phyloP scores from a whole-genome alignment of 64 coral and sea anemone genomes.

The Pachyseris speciosa region DNA sequence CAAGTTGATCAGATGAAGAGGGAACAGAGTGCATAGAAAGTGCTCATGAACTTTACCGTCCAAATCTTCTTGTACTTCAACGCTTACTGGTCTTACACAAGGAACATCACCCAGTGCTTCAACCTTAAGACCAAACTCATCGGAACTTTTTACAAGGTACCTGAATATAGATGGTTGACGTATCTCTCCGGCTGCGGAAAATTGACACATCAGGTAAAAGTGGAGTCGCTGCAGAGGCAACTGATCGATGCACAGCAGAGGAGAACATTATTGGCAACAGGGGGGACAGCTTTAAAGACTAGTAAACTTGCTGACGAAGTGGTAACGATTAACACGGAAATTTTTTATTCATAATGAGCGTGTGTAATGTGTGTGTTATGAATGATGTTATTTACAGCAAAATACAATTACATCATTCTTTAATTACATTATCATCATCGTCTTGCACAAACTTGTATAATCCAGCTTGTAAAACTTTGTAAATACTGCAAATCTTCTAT shows the following conservation, averaged over 20 bases:
- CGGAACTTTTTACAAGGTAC: conserved; percentile 62
- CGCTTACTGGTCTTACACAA: neutral
- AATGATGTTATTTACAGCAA: neutral
- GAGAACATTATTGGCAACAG: neutral
- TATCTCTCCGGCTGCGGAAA: conserved; percentile 65
- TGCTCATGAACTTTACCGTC: neutral
- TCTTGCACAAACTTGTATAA: no score
- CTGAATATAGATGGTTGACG: conserved; percentile 87
- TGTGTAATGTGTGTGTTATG: neutral
- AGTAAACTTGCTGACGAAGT: conserved; percentile 85
- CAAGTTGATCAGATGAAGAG: neutral
- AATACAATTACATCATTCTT: no score
- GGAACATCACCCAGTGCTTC: neutral
- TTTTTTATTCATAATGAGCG: no score
- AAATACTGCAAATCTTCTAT: no score
- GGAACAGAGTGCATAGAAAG: neutral
- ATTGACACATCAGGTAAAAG: conserved; percentile 73
- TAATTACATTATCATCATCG: neutral
- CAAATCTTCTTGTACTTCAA: neutral
- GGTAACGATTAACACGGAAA: neutral
- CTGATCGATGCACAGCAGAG: conserved; percentile 61
- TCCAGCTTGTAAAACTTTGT: no score
- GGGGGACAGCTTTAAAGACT: conserved; percentile 27
- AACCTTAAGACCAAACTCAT: neutral
- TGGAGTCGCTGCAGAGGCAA: conserved; percentile 72